A percentile compares a stretch with the other conserved stretches of the same genome.
Evolutionary conservation across 1,140 invertebrate genomes (phyloP).

Genomic region (Lamellibrachia luymesi): DNA sequence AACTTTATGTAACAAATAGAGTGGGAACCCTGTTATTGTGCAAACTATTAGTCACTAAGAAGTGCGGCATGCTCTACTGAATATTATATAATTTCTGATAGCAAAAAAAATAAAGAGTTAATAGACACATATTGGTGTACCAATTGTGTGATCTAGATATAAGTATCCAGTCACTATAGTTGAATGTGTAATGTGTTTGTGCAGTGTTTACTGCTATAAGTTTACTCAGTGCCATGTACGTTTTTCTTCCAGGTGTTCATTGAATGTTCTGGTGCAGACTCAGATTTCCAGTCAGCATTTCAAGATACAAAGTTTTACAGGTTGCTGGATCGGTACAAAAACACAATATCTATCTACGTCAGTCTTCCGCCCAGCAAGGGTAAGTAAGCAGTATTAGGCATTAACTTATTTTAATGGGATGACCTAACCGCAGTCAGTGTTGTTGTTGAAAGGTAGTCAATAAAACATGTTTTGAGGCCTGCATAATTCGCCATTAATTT

Average conservation of each 20-base stretch:
- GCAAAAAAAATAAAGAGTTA: neutral
- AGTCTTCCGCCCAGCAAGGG: conserved; percentile 57
- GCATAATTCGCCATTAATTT: no score
- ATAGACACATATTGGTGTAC: neutral
- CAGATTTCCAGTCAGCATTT: conserved; percentile 41
- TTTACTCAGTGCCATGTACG: neutral
- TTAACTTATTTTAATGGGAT: neutral
- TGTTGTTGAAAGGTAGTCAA: no score
- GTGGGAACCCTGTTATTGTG: no score
- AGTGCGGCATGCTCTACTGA: neutral
- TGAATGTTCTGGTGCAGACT: conserved; percentile 43
- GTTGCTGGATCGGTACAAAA: conserved; percentile 61
- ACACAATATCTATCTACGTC: conserved; percentile 66
- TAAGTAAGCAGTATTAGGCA: neutral
- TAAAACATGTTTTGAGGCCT: no score
- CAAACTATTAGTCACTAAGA: no score
- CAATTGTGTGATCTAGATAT: neutral
- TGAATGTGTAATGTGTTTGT: neutral
- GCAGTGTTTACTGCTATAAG: neutral
- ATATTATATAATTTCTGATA: neutral
- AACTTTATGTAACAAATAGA: no score
- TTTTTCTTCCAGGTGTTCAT: conserved; percentile 46
- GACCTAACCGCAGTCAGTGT: neutral
- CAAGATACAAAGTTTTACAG: conserved; percentile 49
- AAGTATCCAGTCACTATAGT: no score